Evolutionary conservation across 2,113 vertebrate species (phyloP).

Genomic region (Phyllostomus discolor): DNA sequence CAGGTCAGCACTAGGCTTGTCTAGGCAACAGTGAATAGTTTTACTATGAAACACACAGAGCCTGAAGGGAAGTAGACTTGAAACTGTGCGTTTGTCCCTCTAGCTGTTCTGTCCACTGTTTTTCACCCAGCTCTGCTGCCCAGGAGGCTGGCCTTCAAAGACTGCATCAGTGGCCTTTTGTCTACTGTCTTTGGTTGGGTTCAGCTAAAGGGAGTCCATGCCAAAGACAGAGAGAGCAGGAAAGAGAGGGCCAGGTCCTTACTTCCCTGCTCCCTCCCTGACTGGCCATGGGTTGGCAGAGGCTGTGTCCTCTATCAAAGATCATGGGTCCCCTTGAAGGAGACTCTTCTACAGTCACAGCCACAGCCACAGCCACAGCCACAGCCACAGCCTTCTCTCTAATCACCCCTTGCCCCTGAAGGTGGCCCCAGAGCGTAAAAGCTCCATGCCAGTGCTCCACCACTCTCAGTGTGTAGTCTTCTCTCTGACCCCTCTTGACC

Average conservation of each 20-base stretch:
- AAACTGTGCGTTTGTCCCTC: background rate
- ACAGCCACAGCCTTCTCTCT: background rate
- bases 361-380: background rate
- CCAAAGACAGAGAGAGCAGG: background rate
- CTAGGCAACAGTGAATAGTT: no score
- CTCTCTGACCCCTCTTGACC: background rate
- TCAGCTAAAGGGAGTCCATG: background rate
- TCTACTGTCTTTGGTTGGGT: background rate
- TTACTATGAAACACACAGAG: background rate
- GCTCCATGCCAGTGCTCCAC: background rate
- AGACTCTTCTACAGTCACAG: background rate
- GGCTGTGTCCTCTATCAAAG: background rate
- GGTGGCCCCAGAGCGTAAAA: background rate
- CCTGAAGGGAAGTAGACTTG: background rate
- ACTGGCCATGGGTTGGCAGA: background rate
- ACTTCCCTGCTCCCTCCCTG: background rate
- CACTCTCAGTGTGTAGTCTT: fast-evolving
- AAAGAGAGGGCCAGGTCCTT: background rate
- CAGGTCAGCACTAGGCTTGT: fast-evolving
- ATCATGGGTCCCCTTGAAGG: no score
- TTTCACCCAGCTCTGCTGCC: background rate
- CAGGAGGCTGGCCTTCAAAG: background rate
- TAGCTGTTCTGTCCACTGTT: background rate
- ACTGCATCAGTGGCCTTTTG: background rate
- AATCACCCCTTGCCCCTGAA: no score